These are phyloP conservation scores for Nixonia krombeini DNA, from an alignment of 1,140 invertebrate genomes.

Conservation along the genomic window DNA sequence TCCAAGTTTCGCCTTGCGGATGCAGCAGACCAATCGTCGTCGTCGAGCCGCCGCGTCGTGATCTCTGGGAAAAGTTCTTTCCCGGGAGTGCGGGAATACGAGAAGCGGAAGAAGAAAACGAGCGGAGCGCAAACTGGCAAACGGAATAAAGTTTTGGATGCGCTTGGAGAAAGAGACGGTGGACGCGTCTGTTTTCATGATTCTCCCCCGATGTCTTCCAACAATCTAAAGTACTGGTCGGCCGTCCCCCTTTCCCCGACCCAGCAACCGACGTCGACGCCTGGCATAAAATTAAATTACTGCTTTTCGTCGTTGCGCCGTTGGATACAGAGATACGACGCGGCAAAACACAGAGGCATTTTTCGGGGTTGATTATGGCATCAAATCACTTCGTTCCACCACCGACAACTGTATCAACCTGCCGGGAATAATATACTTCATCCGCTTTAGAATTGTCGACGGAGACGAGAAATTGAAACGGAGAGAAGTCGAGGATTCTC, in stretches of 20 bases:
- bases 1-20: constrained; percentile 33
- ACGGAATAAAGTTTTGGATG: constrained; percentile 33
- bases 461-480: too few relatives aligned
- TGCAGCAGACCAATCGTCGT: constrained; percentile 33
- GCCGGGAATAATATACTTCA: too few relatives aligned
- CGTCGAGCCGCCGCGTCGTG: constrained; percentile 23
- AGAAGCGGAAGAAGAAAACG: constrained; percentile 37
- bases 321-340: constrained; percentile 10
- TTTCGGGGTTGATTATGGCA: too few relatives aligned
- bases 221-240: constrained; percentile 1
- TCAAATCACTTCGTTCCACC: too few relatives aligned
- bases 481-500: too few relatives aligned
- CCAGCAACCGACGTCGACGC: constrained; percentile 20
- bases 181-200: constrained; percentile 5
- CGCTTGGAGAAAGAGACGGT: background rate
- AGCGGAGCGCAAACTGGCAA: constrained; percentile 31
- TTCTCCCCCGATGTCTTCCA: constrained; percentile 1
- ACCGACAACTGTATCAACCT: too few relatives aligned
- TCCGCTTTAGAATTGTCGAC: too few relatives aligned
- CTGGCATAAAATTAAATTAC: constrained; percentile 42
- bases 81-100: constrained; percentile 19
- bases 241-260: too few relatives aligned
- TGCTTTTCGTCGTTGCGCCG: too few relatives aligned
- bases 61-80: constrained; percentile 39
- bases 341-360: constrained; percentile 13